Conservation (phyloP, 2,888 invertebrate genomes). For the Harmothoe impar region DNA sequence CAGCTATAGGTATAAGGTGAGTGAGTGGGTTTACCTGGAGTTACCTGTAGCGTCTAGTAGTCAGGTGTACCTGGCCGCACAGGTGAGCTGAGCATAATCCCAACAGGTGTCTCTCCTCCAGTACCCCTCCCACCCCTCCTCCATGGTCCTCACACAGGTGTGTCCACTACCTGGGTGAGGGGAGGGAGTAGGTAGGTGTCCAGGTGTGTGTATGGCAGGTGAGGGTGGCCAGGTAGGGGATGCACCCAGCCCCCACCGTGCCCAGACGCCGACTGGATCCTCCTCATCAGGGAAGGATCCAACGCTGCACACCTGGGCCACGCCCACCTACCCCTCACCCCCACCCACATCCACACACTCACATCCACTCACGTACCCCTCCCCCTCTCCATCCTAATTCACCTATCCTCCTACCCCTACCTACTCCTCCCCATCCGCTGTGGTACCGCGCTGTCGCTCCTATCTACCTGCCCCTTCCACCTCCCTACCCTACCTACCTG, state of each 20-base stretch:
- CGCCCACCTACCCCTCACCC: conserved; percentile 27
- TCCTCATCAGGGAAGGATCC: conserved; percentile 5
- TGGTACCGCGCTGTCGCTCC: too few relatives aligned
- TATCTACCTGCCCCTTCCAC: too few relatives aligned
- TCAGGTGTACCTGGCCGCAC: not conserved
- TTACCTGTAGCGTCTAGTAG: too few relatives aligned
- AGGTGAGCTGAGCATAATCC: not conserved
- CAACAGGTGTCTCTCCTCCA: not conserved
- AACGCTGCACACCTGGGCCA: conserved; percentile 24
- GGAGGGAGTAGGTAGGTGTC: not conserved
- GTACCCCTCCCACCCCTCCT: not conserved
- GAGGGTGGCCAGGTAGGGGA: not conserved
- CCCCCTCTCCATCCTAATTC: too few relatives aligned
- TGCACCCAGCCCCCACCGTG: not conserved
- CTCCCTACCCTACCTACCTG: too few relatives aligned
- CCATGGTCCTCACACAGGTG: not conserved
- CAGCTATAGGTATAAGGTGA: too few relatives aligned
- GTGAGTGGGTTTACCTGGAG: too few relatives aligned
- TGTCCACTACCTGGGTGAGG: not conserved
- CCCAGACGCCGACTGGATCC: conserved; percentile 1
- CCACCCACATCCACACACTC: too few relatives aligned
- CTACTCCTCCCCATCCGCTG: too few relatives aligned
- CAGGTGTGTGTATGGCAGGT: too few relatives aligned
- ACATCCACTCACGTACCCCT: too few relatives aligned
- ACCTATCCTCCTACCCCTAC: too few relatives aligned